These are phyloP conservation scores for Puffinus mauretanicus DNA, from an alignment of 2,113 vertebrate genomes.

Conservation along the genomic window DNA sequence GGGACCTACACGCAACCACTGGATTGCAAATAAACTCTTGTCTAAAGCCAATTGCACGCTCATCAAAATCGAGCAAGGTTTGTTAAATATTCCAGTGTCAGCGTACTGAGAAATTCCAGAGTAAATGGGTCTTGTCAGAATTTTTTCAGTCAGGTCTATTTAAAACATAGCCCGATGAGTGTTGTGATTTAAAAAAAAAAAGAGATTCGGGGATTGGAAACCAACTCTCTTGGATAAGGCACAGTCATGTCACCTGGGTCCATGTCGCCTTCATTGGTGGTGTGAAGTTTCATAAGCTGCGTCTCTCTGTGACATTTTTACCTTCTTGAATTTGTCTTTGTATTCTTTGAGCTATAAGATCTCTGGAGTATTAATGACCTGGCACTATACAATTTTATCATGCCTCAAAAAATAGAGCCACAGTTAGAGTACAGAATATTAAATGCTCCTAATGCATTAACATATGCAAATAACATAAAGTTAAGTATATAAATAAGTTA, in stretches of 20 bases:
- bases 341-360: background rate
- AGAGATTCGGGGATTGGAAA: background rate
- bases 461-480: background rate
- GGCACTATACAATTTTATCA: background rate
- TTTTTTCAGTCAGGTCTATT: background rate
- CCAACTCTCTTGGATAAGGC: background rate
- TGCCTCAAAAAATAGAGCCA: background rate
- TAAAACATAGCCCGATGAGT: background rate
- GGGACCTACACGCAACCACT: background rate
- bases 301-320: background rate
- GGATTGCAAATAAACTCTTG: background rate
- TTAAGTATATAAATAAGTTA: background rate
- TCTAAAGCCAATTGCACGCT: background rate
- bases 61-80: background rate
- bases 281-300: background rate
- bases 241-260: too few relatives aligned
- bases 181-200: background rate
- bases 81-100: background rate
- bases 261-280: background rate
- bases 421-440: background rate
- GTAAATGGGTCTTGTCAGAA: background rate
- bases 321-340: background rate
- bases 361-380: background rate
- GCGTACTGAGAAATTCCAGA: background rate
- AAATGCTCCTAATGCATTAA: background rate